These are phyloP conservation scores for Montipora efflorescens DNA, from an alignment of 64 coral and sea anemone species.

Conservation along the genomic window DNA sequence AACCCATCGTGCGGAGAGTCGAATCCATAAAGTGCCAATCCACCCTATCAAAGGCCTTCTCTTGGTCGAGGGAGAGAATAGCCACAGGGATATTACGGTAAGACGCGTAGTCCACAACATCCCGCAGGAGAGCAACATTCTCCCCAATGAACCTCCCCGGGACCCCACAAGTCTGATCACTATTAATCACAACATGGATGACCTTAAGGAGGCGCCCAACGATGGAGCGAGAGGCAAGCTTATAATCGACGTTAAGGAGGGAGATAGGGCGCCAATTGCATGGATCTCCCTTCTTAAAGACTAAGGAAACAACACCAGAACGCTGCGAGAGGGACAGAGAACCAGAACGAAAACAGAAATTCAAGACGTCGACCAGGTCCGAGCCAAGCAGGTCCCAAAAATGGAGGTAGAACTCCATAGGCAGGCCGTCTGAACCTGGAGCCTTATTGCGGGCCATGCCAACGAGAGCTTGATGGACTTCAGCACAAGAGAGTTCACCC, in stretches of 20 bases:
- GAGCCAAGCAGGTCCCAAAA: conserved; percentile 16
- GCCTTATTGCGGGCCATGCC: not conserved
- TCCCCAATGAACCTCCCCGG: conserved; percentile 29
- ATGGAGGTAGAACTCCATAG: conserved; percentile 28
- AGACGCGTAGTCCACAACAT: conserved; percentile 12
- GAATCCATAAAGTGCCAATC: conserved; percentile 20
- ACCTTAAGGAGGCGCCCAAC: not conserved
- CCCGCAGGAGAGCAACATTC: conserved; percentile 10
- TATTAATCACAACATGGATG: not conserved
- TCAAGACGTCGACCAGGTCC: not conserved
- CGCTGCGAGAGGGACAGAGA: conserved; percentile 1
- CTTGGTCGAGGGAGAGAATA: not conserved
- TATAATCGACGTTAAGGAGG: conserved; percentile 40
- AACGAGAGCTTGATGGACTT: not conserved
- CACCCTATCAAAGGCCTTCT: conserved; percentile 69
- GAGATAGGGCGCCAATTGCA: conserved; percentile 54
- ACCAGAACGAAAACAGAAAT: not conserved
- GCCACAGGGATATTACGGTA: not conserved
- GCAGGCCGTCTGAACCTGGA: not conserved
- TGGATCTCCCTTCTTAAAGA: not conserved
- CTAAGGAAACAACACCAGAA: not conserved
- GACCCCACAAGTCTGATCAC: conserved; percentile 45
- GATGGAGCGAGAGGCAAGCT: not conserved
- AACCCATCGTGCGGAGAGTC: conserved; percentile 2
- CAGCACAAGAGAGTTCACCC: not conserved